Conservation (phyloP, 2,113 vertebrate genomes). For the Chaetops frenatus region DNA sequence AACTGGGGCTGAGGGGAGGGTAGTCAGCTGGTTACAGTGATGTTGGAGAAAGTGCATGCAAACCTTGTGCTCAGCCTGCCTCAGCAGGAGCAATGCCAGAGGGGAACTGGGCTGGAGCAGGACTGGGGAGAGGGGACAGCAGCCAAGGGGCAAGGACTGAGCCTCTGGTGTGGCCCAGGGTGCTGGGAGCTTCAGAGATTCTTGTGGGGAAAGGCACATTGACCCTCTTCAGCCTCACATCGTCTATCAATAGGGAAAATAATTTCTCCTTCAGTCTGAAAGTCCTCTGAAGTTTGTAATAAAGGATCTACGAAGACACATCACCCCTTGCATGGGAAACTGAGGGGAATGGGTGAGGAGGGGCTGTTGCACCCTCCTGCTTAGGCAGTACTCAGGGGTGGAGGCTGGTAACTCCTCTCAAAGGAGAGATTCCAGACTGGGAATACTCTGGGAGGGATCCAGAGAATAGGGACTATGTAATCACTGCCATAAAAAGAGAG, state of each 20-base stretch:
- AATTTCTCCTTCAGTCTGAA: neutral
- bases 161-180: neutral
- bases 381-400: neutral
- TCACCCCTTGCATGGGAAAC: neutral
- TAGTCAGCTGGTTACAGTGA: neutral
- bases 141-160: neutral
- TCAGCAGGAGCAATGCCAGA: neutral
- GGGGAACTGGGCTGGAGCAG: neutral
- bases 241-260: neutral
- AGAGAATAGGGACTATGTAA: neutral
- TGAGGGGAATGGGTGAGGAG: rapidly evolving
- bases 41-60: neutral
- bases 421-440: neutral
- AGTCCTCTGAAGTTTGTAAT: neutral
- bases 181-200: neutral
- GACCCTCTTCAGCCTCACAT: neutral
- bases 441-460: neutral
- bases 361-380: neutral
- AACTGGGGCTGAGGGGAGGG: neutral
- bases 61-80: neutral
- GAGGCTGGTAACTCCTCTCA: neutral
- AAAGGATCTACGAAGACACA: rapidly evolving
- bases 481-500: neutral
- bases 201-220: rapidly evolving
- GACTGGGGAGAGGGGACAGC: neutral